Evolutionary conservation across 2,113 vertebrate genomes (phyloP), one percentile per base, ranked within the genome.

Genomic region (Choloepus hoffmanni): DNA sequence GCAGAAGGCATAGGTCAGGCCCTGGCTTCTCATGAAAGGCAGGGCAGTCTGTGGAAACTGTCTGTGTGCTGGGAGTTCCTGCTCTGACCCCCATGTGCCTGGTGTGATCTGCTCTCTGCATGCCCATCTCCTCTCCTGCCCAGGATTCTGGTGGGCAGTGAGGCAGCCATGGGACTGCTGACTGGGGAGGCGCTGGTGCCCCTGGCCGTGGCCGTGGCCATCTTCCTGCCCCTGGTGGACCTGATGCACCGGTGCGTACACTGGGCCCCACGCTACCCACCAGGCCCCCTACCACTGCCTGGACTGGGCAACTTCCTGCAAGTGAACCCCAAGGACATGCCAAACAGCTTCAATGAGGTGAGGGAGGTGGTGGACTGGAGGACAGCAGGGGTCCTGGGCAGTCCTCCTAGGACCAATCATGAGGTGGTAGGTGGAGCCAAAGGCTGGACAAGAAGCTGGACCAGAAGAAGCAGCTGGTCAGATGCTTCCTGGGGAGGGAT

Each of bases 221-320:
- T 97, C 50, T 98, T 98, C 90, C 18, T 81, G 92, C 81, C 99
- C 5, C 11, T 98, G 50, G 11, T 98, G 53, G 98, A 98, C 90
- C 96, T 98, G 87, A 97, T 97, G 96, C 98, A 98, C 93, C 95
- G 95, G 85, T 94, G 96, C 23, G 92, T 14, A 53, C 85, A 15
- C 50, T 98, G 98, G 97, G 92, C 85, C 24, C 43, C 86, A 11
- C 73, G 0, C 58, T 98, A 98, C 92, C 98, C 98, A 0, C 98
- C 98, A 0, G 98, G 98, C 36, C 98, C 98, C 0, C 0, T 10
- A 65, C 97, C 97, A 0, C 40, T 98, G 85, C 98, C 98, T 0
- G 97, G 98, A 36, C 0, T 98, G 7, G 98, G 98, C 84, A 99
- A 98, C 92, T 94, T 98, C 96, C 50, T 98, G 63, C 70, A 94